A percentile compares a stretch with the other conserved stretches of the same genome.
phyloP scores from a whole-genome alignment of 2,797 vertebrate genomes.

The Dromococcyx pavoninus region DNA sequence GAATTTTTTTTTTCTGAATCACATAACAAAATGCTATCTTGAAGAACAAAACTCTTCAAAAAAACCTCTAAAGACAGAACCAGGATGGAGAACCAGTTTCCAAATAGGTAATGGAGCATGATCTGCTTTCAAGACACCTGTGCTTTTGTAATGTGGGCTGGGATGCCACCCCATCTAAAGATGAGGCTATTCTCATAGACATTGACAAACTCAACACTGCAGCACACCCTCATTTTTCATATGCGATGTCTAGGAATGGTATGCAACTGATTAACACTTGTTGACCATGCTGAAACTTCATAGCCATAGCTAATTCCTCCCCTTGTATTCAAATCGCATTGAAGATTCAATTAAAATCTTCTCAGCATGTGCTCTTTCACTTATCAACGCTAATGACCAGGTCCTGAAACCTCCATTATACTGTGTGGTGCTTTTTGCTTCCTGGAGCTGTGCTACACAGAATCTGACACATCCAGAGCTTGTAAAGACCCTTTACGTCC shows the following conservation, averaged over 20 bases:
- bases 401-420: not conserved
- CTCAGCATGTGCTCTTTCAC: not conserved
- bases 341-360: constrained; percentile 37
- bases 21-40: not conserved
- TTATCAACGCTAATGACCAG: not conserved
- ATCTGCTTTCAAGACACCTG: not conserved
- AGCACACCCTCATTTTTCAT: not conserved
- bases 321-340: not conserved
- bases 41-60: not conserved
- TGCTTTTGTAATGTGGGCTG: not conserved
- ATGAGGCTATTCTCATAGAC: not conserved
- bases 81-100: not conserved
- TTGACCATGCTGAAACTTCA: not conserved
- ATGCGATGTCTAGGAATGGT: not conserved
- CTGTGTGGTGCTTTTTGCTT: not conserved
- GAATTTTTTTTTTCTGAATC: not conserved
- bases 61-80: no score
- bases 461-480: constrained; percentile 11
- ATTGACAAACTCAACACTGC: not conserved
- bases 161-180: not conserved
- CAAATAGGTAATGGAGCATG: not conserved
- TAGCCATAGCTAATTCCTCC: not conserved
- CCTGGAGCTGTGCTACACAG: not conserved
- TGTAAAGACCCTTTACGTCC: constrained; percentile 27
- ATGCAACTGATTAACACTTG: not conserved